These are phyloP conservation scores for Canis aureus DNA, from an alignment of 2,113 vertebrate genomes.

Conservation along the genomic window DNA sequence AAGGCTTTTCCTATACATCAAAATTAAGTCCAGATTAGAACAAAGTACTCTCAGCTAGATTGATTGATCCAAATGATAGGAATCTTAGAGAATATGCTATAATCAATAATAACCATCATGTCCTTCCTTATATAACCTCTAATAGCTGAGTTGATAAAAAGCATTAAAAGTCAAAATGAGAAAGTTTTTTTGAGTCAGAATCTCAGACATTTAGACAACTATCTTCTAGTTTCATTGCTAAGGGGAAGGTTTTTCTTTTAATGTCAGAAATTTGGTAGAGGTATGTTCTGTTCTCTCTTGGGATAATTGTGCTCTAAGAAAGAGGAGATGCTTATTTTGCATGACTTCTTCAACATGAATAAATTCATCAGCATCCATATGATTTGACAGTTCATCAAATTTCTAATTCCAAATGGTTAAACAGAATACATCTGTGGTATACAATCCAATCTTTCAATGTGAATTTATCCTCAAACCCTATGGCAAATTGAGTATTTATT, in stretches of 20 bases:
- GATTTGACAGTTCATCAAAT: constrained; percentile 77
- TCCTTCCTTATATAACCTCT: background rate
- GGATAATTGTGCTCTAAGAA: constrained; percentile 61
- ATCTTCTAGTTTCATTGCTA: background rate
- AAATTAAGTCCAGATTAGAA: background rate
- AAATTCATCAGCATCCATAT: constrained; percentile 80
- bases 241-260: constrained; percentile 45
- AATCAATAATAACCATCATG: background rate
- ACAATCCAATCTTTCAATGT: constrained; percentile 56
- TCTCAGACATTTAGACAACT: background rate
- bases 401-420: constrained; percentile 79
- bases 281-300: constrained; percentile 59
- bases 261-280: constrained; percentile 65
- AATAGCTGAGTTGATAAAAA: background rate
- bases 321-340: constrained; percentile 78
- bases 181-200: background rate
- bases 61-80: background rate
- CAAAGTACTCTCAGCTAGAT: background rate
- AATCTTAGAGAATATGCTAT: constrained; percentile 26
- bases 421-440: constrained; percentile 78
- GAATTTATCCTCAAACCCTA: constrained; percentile 79
- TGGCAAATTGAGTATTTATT: constrained; percentile 82
- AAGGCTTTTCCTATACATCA: background rate
- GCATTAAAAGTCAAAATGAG: background rate
- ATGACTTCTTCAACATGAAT: constrained; percentile 82